Conservation (phyloP, 2,113 vertebrate genomes). For the Tragulus kanchil region DNA sequence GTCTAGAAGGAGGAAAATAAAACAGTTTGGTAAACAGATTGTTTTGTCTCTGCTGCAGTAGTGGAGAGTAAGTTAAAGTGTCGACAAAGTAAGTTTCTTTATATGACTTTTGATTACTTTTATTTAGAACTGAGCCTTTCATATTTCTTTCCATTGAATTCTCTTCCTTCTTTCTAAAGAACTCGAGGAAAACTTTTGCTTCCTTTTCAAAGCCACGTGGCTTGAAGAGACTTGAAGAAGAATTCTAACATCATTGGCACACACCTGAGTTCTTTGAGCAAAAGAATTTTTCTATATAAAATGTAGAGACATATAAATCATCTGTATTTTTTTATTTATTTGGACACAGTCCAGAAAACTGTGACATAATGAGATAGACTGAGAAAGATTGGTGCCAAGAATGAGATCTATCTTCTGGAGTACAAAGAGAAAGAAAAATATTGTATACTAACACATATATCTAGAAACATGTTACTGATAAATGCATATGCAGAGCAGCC, state of each 20-base stretch:
- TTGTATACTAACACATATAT: too few relatives aligned
- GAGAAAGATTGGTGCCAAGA: background rate
- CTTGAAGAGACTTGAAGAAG: slow-evolving; percentile 6
- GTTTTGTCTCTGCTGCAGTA: background rate
- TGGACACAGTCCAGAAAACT: background rate
- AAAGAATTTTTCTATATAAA: slow-evolving; percentile 30
- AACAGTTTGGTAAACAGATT: background rate
- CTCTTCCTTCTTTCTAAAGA: slow-evolving; percentile 6
- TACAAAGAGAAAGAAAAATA: background rate
- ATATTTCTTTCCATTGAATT: slow-evolving; percentile 20
- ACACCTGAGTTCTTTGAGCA: slow-evolving; percentile 34
- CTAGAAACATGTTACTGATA: too few relatives aligned
- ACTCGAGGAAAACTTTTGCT: slow-evolving; percentile 13
- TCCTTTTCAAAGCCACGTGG: slow-evolving; percentile 21
- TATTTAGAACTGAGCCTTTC: background rate
- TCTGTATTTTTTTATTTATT: background rate
- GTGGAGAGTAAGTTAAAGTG: slow-evolving; percentile 15
- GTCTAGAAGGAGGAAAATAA: background rate
- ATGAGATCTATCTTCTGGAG: background rate
- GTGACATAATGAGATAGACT: background rate
- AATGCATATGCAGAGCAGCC: too few relatives aligned
- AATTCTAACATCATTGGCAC: slow-evolving; percentile 48
- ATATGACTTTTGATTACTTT: slow-evolving; percentile 14
- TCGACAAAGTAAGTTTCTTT: background rate
- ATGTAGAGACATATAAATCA: background rate